A percentile compares a stretch with the other conserved stretches of the same genome.
Conservation (phyloP, 2,888 invertebrate genomes). For the Chromoteleia sp. region DNA sequence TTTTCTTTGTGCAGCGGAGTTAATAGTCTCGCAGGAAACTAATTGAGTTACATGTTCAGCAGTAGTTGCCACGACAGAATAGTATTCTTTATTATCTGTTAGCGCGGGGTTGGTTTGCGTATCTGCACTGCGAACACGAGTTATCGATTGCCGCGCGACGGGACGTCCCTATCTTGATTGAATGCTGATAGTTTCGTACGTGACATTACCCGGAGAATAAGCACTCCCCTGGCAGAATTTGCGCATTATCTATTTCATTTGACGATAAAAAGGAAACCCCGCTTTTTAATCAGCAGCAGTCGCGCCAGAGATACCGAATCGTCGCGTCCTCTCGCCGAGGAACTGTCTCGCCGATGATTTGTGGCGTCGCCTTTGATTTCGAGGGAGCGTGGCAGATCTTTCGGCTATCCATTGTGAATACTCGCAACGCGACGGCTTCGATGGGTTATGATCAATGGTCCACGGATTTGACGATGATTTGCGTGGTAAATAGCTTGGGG, state of each 20-base stretch:
- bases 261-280: constrained; percentile 23
- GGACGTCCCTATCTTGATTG: constrained; percentile 42
- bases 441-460: constrained; percentile 38
- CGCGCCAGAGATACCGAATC: constrained; percentile 15
- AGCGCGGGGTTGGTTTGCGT: constrained; percentile 19
- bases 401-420: constrained; percentile 5
- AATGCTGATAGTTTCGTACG: constrained; percentile 42
- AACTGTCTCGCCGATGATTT: no score
- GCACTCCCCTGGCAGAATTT: constrained; percentile 2
- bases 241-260: constrained; percentile 27
- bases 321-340: no score
- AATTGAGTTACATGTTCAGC: constrained; percentile 35
- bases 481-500: constrained; percentile 26
- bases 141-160: constrained; percentile 48
- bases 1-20: constrained; percentile 38
- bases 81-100: constrained; percentile 43
- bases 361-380: constrained; percentile 15
- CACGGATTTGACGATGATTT: constrained; percentile 35
- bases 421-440: constrained; percentile 20
- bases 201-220: constrained; percentile 9
- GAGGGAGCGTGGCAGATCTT: constrained; percentile 2
- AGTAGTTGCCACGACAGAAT: constrained; percentile 32
- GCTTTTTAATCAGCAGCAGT: constrained; percentile 29
- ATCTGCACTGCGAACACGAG: constrained; percentile 32
- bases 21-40: constrained; percentile 48